Evolutionary conservation across 2,888 invertebrate species (phyloP).

Genomic region (Orthosia gracilis): DNA sequence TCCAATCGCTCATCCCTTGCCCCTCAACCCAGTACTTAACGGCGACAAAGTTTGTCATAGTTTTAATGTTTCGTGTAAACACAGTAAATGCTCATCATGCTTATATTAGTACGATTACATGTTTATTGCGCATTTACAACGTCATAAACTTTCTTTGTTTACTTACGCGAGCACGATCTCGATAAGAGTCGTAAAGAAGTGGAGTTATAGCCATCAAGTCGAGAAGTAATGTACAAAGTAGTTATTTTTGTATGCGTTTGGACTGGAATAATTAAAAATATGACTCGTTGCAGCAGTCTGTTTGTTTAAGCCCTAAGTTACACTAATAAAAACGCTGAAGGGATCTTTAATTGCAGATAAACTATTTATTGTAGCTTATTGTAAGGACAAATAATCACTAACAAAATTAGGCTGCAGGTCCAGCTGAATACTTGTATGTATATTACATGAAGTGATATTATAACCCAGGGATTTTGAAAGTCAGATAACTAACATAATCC

Average conservation of each 20-base stretch:
- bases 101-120: slow-evolving; percentile 58
- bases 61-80: slow-evolving; percentile 73
- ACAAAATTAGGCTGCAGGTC: no score
- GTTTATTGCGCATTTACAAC: slow-evolving; percentile 65
- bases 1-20: slow-evolving; percentile 44
- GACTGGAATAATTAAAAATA: slow-evolving; percentile 27
- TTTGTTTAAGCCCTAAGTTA: neutral
- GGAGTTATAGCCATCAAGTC: slow-evolving; percentile 13
- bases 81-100: slow-evolving; percentile 64
- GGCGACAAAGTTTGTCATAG: slow-evolving; percentile 71
- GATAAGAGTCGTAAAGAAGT: slow-evolving; percentile 43
- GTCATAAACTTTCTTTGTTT: slow-evolving; percentile 60
- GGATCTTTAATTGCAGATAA: neutral
- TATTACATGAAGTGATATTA: no score
- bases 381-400: no score
- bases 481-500: no score
- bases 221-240: slow-evolving; percentile 34
- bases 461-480: no score
- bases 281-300: neutral
- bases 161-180: slow-evolving; percentile 37
- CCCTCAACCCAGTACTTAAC: slow-evolving; percentile 40
- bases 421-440: no score
- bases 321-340: neutral
- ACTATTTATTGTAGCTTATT: neutral
- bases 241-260: slow-evolving; percentile 25